Evolutionary conservation across 2,797 vertebrate genomes (phyloP).

Genomic region (Valencia hispanica): DNA sequence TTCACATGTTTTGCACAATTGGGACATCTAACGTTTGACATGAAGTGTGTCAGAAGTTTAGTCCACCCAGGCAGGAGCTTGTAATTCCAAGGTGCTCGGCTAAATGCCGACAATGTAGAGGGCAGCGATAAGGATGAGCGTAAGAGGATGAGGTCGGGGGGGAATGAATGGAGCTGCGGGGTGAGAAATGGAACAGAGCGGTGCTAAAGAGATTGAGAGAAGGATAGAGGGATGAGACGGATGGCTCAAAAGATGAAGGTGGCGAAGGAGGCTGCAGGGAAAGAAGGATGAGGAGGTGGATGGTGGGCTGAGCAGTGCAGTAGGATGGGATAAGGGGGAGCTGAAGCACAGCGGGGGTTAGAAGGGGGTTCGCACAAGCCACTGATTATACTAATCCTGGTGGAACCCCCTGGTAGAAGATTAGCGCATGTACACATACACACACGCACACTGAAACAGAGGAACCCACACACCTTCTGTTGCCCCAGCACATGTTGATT

Average conservation of each 20-base stretch:
- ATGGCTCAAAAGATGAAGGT: conserved; percentile 47
- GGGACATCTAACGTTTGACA: conserved; percentile 49
- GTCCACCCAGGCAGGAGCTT: conserved; percentile 47
- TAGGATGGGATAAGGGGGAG: conserved; percentile 55
- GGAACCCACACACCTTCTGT: conserved; percentile 60
- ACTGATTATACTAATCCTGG: conserved; percentile 80
- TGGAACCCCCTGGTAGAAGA: conserved; percentile 70
- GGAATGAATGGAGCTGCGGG: conserved; percentile 55
- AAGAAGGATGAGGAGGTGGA: conserved; percentile 46
- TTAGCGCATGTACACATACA: conserved; percentile 59
- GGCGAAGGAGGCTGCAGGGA: conserved; percentile 28
- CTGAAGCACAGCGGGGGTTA: conserved; percentile 42
- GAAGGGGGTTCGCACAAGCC: conserved; percentile 51
- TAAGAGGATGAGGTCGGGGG: conserved; percentile 72
- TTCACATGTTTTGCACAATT: conserved; percentile 25
- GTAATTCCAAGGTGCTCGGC: conserved; percentile 66
- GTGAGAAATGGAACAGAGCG: conserved; percentile 52
- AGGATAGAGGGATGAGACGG: conserved; percentile 58
- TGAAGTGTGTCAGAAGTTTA: conserved; percentile 42
- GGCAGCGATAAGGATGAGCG: conserved; percentile 73
- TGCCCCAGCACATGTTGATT: conserved; percentile 70
- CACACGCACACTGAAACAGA: conserved; percentile 30
- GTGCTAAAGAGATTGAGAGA: conserved; percentile 51
- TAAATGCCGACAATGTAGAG: conserved; percentile 67
- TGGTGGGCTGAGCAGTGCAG: conserved; percentile 44